phyloP scores from a whole-genome alignment of 2,888 invertebrate species.

The Pristionchus japonicus region DNA sequence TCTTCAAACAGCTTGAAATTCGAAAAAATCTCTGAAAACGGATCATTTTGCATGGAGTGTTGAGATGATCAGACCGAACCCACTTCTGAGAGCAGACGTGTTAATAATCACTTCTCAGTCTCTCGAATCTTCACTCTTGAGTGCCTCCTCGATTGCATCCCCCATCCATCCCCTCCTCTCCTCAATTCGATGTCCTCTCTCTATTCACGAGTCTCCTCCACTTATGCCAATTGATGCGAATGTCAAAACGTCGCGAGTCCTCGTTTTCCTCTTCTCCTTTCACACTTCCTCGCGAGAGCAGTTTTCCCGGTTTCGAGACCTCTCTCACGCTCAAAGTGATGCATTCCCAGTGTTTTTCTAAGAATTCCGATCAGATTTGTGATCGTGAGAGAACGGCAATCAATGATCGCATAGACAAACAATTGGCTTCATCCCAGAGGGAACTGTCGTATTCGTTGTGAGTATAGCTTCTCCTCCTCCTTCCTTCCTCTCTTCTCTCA shows the following conservation, averaged over 20 bases:
- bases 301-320: not conserved
- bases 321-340: not conserved
- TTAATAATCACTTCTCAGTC: not conserved
- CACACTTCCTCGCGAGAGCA: not conserved
- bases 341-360: not conserved
- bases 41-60: too few species aligned
- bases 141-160: not conserved
- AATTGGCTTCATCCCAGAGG: not conserved
- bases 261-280: not conserved
- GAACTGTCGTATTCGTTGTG: not conserved
- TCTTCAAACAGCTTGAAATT: not conserved
- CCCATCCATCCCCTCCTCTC: not conserved
- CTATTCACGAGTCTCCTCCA: conserved; percentile 10
- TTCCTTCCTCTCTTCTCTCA: not conserved
- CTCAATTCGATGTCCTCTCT: not conserved
- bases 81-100: not conserved
- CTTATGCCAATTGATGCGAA: conserved; percentile 38
- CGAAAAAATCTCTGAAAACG: too few species aligned
- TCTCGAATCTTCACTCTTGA: not conserved
- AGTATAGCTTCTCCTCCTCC: conserved; percentile 13
- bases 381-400: not conserved
- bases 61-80: not conserved
- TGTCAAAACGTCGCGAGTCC: conserved; percentile 28
- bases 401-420: not conserved
- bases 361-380: not conserved